A percentile compares a stretch with the other conserved stretches of the same genome.
Evolutionary conservation across 2,113 vertebrate species (phyloP).

Genomic region (Climacteris rufus): DNA sequence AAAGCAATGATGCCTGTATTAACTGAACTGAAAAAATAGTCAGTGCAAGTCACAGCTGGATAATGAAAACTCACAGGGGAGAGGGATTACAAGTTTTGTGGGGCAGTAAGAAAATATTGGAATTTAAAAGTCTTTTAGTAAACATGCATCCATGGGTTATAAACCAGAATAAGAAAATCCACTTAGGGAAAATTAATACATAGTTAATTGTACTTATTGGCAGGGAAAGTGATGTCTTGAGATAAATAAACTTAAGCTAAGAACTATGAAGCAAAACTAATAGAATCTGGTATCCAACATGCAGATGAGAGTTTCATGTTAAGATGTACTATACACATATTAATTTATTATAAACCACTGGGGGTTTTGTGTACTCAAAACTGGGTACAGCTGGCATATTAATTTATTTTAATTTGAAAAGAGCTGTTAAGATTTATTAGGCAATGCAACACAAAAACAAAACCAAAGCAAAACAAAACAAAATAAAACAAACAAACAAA

Average conservation of each 20-base stretch:
- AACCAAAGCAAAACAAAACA: background rate
- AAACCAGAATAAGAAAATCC: background rate
- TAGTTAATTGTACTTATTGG: slow-evolving; percentile 40
- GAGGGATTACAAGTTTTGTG: background rate
- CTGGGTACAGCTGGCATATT: slow-evolving; percentile 42
- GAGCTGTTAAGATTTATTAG: slow-evolving; percentile 26
- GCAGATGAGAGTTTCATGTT: slow-evolving; percentile 43
- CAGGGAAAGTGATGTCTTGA: slow-evolving; percentile 38
- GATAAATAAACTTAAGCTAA: slow-evolving; percentile 61
- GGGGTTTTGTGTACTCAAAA: slow-evolving; percentile 9
- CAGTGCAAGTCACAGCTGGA: background rate
- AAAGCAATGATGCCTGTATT: background rate
- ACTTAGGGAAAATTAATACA: slow-evolving; percentile 37
- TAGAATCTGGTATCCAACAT: slow-evolving; percentile 36
- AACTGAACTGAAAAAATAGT: background rate
- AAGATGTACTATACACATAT: slow-evolving; percentile 49
- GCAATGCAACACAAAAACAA: background rate
- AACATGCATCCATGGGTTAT: background rate
- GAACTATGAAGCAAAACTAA: slow-evolving; percentile 59
- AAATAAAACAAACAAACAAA: background rate
- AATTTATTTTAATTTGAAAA: slow-evolving; percentile 55
- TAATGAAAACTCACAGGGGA: background rate
- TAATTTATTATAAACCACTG: slow-evolving; percentile 47
- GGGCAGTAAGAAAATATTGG: background rate
- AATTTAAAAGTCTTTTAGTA: background rate